Percentiles rank a stretch among this genome's conserved stretches.
These are phyloP conservation scores for Monochamus alternatus DNA, from an alignment of 2,888 invertebrate genomes.

Conservation along the genomic window DNA sequence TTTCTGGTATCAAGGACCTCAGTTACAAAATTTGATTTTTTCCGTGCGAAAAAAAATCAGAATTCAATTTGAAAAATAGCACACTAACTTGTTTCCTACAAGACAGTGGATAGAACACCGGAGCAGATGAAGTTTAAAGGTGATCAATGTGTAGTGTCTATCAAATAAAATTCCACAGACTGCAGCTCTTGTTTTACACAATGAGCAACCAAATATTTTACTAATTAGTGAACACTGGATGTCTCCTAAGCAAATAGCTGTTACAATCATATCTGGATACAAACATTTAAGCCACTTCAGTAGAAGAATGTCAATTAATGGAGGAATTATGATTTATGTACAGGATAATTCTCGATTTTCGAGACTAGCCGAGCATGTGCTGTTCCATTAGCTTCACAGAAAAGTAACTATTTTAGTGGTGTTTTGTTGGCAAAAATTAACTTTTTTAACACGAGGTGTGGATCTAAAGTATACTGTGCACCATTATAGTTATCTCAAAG, in stretches of 20 bases:
- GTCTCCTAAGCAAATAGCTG: not conserved
- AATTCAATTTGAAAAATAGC: not conserved
- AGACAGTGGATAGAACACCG: not conserved
- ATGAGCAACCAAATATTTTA: not conserved
- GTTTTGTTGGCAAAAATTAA: no score
- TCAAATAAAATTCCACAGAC: not conserved
- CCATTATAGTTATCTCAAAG: no score
- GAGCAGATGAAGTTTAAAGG: not conserved
- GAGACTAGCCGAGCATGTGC: no score
- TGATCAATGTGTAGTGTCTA: not conserved
- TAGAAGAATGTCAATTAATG: not conserved
- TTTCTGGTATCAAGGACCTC: not conserved
- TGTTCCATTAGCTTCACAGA: no score
- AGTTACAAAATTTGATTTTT: not conserved
- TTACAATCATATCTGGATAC: not conserved
- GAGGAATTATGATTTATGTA: not conserved
- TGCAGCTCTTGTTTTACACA: not conserved
- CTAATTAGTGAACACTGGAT: constrained; percentile 12
- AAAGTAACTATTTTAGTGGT: no score
- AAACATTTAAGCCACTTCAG: not conserved
- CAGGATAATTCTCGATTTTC: no score
- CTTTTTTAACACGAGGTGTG: no score
- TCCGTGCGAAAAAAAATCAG: not conserved
- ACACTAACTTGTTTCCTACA: no score
- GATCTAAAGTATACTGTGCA: no score